Conservation (phyloP, 2,113 vertebrate species). For the Carassius carassius region DNA sequence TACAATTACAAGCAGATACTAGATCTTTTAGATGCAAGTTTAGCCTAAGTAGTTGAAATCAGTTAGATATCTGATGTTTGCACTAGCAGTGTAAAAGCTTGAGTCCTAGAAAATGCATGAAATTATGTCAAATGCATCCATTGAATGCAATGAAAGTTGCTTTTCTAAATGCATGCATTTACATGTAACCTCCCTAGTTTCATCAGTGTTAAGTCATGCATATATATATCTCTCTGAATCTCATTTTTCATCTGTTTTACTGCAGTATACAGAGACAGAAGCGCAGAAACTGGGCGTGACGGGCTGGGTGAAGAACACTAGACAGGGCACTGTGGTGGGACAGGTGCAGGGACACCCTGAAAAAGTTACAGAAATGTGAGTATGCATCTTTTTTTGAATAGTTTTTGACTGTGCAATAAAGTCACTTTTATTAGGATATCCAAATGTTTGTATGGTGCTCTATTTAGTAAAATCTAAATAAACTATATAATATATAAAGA, state of each 20-base stretch:
- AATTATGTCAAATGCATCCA: background rate
- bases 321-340: constrained; percentile 84
- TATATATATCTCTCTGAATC: background rate
- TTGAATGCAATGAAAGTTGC: background rate
- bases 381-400: constrained; percentile 45
- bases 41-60: background rate
- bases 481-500: background rate
- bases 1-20: background rate
- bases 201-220: background rate
- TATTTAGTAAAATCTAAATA: background rate
- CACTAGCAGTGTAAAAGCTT: background rate
- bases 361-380: constrained; percentile 86
- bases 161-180: background rate
- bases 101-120: background rate
- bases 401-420: background rate
- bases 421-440: background rate
- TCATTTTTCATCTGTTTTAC: background rate
- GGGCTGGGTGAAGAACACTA: constrained; percentile 92
- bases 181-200: background rate
- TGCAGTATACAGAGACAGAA: constrained; percentile 86
- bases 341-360: constrained; percentile 85
- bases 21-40: background rate
- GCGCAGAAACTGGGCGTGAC: constrained; percentile 83
- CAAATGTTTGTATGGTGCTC: background rate
- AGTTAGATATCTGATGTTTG: background rate